Evolutionary conservation across 1,140 invertebrate species (phyloP).

Genomic region (Sitophilus oryzae): DNA sequence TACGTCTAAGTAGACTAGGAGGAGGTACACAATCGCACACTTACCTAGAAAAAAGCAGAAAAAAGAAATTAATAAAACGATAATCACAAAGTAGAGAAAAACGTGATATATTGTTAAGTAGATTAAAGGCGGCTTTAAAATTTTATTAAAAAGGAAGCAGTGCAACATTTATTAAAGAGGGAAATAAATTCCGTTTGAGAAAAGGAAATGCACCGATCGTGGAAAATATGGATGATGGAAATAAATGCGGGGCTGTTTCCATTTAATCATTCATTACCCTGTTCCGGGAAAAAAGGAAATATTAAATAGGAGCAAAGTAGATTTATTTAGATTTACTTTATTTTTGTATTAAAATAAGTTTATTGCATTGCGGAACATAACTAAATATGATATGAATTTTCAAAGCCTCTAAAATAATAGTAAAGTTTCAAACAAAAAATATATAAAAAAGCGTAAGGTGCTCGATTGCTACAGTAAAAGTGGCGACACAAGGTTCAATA

Average conservation of each 20-base stretch:
- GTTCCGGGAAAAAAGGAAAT: not conserved
- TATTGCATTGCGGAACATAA: too few relatives aligned
- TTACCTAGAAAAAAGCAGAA: constrained; percentile 3
- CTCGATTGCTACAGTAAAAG: too few relatives aligned
- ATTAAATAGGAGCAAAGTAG: too few relatives aligned
- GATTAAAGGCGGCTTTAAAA: constrained; percentile 4
- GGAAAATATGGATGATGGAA: not conserved
- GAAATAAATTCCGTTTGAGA: constrained; percentile 6
- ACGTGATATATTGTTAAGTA: constrained; percentile 2
- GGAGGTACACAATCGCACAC: not conserved
- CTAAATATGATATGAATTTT: too few relatives aligned
- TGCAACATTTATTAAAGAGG: not conserved
- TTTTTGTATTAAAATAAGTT: too few relatives aligned
- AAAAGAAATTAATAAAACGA: not conserved
- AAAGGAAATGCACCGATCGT: not conserved
- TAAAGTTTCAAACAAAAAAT: too few relatives aligned
- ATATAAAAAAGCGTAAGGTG: too few relatives aligned
- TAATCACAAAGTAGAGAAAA: constrained; percentile 5
- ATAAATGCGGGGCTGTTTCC: not conserved
- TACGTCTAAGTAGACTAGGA: not conserved
- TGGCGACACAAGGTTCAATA: too few relatives aligned
- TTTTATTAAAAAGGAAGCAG: constrained; percentile 11
- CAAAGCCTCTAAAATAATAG: too few relatives aligned
- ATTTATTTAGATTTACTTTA: too few relatives aligned
- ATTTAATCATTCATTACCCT: constrained; percentile 1